A percentile compares a stretch with the other conserved stretches of the same genome.
Evolutionary conservation across 2,888 invertebrate species (phyloP).

Genomic region (Podotricha telesiphe): DNA sequence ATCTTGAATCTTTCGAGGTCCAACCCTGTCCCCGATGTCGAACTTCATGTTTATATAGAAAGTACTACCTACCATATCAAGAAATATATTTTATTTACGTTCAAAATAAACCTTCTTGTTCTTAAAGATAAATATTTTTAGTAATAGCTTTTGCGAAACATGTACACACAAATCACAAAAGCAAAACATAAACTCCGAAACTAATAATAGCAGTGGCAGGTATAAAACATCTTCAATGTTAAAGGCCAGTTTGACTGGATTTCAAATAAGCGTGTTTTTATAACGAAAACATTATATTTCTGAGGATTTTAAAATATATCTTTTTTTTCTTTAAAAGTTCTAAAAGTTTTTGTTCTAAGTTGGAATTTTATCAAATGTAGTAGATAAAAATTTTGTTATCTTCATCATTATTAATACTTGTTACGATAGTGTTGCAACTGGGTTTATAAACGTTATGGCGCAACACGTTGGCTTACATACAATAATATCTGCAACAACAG

Average conservation of each 20-base stretch:
- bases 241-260: slow-evolving; percentile 63
- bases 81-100: neutral
- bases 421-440: slow-evolving; percentile 42
- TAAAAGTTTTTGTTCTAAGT: neutral
- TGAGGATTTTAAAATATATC: slow-evolving; percentile 26
- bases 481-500: slow-evolving; percentile 16
- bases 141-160: neutral
- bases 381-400: slow-evolving; percentile 26
- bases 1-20: slow-evolving; percentile 26
- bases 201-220: slow-evolving; percentile 47
- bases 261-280: slow-evolving; percentile 45
- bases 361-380: slow-evolving; percentile 10
- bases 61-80: neutral
- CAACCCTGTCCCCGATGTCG: slow-evolving; percentile 8
- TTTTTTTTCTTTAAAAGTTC: neutral
- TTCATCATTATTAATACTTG: slow-evolving; percentile 52
- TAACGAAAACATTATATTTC: slow-evolving; percentile 35
- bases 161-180: slow-evolving; percentile 3
- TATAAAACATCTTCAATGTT: slow-evolving; percentile 58
- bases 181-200: slow-evolving; percentile 25
- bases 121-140: neutral
- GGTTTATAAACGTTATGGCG: slow-evolving; percentile 41
- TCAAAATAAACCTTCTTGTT: neutral
- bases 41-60: slow-evolving; percentile 2
- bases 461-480: slow-evolving; percentile 34